Evolutionary conservation across 2,113 vertebrate species (phyloP), one percentile per base, ranked within the genome.

Genomic region (Procapra przewalskii): DNA sequence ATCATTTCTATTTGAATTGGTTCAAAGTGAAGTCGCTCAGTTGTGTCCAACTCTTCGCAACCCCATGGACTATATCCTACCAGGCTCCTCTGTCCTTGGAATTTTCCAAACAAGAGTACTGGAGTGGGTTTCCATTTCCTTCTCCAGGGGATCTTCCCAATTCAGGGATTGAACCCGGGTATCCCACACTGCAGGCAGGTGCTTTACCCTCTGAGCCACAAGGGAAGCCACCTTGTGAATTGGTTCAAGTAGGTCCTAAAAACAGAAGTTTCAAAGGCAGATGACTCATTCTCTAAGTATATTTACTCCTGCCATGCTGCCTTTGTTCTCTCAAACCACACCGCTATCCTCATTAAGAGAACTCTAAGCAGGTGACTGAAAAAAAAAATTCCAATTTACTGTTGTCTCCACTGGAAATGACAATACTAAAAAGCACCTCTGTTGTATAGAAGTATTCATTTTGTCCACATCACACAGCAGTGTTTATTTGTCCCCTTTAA

Each of bases 41-140:
- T 59, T 4, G 0, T 59, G 11, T 59, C 57, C 57, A 59, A 29
- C 57, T 59, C 57, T 59, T 59, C 2, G 0, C 0, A 1, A 29
- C 57, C 25, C 57, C 25, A 27, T 59, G 25, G 57, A 59, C 25
- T 59, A 59, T 59, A 59, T 59, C 57, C 11, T 29, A 59, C 57
- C 25, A 59, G 57, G 25, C 57, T 59, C 57, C 57, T 59, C 57
- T 29, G 25, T 59, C 10, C 25, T 59, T 59, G 57, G 57, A 59
- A 59, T 59, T 59, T 59, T 59, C 25, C 25, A 59, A 11, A 25
- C 57, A 59, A 59, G 25, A 59, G 57, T 29, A 59, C 57, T 59
- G 25, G 57, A 59, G 25, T 59, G 25, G 57, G 57, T 59, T 5
- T 25, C 57, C 57, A 59, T 29, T 59, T 59, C 57, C 57, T 59